Conservation (phyloP, 2,888 invertebrate genomes). For the Mythimna ferrago region DNA sequence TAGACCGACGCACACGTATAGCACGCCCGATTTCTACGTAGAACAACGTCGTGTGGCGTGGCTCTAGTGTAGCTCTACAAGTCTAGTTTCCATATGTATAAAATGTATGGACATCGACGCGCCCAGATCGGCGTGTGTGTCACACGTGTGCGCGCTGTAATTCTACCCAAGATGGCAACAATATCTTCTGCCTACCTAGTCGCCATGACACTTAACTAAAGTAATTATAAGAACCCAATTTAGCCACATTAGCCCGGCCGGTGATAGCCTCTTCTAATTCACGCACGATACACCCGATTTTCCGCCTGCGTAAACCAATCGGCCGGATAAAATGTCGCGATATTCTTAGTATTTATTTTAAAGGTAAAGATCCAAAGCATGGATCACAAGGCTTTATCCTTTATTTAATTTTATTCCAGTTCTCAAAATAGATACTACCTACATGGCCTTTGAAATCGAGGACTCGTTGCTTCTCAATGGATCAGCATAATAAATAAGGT, state of each 20-base stretch:
- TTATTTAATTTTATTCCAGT: slow-evolving; percentile 43
- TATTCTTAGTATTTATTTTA: slow-evolving; percentile 32
- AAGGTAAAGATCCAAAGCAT: slow-evolving; percentile 18
- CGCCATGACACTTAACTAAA: not conserved
- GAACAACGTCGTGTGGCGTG: no score
- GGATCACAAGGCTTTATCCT: slow-evolving; percentile 44
- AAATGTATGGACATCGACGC: no score
- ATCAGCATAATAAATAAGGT: slow-evolving; percentile 55
- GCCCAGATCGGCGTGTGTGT: no score
- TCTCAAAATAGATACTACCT: slow-evolving; percentile 29
- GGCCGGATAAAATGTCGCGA: slow-evolving; percentile 34
- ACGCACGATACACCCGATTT: slow-evolving; percentile 11
- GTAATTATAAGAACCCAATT: slow-evolving; percentile 1
- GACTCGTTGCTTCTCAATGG: slow-evolving; percentile 25
- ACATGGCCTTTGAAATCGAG: slow-evolving; percentile 36
- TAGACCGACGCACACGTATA: no score
- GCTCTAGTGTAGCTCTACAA: no score
- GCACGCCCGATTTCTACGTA: no score
- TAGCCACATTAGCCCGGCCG: not conserved
- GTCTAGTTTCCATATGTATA: no score
- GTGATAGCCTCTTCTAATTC: slow-evolving; percentile 15
- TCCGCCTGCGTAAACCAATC: slow-evolving; percentile 2
- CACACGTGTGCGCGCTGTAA: no score
- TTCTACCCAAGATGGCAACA: no score
- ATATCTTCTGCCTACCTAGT: no score